Conservation (phyloP, 2,888 invertebrate species). For the Chydorus sphaericus region DNA sequence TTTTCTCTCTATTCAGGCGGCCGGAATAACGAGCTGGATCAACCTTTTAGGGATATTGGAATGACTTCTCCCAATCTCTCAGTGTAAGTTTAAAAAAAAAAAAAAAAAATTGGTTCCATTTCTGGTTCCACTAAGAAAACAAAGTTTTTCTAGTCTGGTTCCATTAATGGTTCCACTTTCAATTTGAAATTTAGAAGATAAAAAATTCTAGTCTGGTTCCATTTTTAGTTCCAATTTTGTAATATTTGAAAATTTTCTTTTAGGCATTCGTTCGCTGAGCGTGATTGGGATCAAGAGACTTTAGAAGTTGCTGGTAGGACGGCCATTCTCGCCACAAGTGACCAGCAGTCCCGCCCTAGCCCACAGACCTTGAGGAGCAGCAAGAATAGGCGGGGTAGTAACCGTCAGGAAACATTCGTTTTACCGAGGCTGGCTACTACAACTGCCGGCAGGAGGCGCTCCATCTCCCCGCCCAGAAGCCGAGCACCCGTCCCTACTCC, state of each 20-base stretch:
- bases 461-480: constrained; percentile 4
- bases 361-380: not conserved
- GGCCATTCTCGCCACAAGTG: not conserved
- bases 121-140: too few species aligned
- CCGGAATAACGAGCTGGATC: not conserved
- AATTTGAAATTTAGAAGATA: too few species aligned
- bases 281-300: constrained; percentile 6
- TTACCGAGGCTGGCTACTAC: not conserved
- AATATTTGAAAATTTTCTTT: too few species aligned
- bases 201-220: too few species aligned
- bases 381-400: not conserved
- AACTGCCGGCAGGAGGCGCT: constrained; percentile 6
- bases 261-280: constrained; percentile 4
- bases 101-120: too few species aligned
- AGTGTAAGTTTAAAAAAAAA: not conserved
- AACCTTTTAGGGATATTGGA: not conserved
- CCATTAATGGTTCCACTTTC: too few species aligned
- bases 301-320: constrained; percentile 1
- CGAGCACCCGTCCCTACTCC: constrained; percentile 5
- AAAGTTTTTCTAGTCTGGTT: too few species aligned
- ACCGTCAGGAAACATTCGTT: not conserved
- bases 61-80: not conserved
- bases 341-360: not conserved
- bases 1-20: not conserved
- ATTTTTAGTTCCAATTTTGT: constrained; percentile 1